These are phyloP conservation scores for Periophthalmodon schlosseri DNA, from an alignment of 2,113 vertebrate species.

Conservation along the genomic window DNA sequence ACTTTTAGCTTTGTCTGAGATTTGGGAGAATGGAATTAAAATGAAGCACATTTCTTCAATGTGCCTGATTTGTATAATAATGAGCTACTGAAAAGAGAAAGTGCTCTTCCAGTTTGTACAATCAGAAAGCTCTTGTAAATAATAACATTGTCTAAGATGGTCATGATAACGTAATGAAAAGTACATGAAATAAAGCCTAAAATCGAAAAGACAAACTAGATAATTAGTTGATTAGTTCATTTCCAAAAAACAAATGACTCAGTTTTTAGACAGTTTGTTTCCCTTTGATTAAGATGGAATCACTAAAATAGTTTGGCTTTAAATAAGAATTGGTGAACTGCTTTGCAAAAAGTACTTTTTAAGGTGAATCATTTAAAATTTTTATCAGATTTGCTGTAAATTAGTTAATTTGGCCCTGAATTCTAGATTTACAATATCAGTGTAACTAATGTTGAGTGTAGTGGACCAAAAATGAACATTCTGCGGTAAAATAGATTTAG, in stretches of 20 bases:
- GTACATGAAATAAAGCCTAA: neutral
- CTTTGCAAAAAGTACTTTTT: too few species aligned
- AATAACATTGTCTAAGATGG: neutral
- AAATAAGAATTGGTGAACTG: too few species aligned
- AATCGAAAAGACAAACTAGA: neutral
- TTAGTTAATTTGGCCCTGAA: too few species aligned
- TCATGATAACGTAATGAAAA: neutral
- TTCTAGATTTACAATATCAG: too few species aligned
- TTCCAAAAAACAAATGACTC: neutral
- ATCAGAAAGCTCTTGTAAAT: neutral
- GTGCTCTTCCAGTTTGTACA: neutral
- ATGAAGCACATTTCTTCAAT: neutral
- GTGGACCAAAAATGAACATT: too few species aligned
- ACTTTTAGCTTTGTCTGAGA: neutral
- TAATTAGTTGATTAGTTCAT: neutral
- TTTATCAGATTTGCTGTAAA: too few species aligned
- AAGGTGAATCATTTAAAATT: too few species aligned
- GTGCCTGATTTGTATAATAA: neutral
- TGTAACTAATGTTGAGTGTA: too few species aligned
- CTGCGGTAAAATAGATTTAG: too few species aligned
- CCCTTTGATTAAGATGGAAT: neutral
- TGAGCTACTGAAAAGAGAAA: neutral
- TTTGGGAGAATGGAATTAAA: neutral
- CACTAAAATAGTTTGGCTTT: too few species aligned
- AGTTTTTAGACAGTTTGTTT: too few species aligned